Conservation (phyloP, 2,113 vertebrate species). For the Rhineura floridana region DNA sequence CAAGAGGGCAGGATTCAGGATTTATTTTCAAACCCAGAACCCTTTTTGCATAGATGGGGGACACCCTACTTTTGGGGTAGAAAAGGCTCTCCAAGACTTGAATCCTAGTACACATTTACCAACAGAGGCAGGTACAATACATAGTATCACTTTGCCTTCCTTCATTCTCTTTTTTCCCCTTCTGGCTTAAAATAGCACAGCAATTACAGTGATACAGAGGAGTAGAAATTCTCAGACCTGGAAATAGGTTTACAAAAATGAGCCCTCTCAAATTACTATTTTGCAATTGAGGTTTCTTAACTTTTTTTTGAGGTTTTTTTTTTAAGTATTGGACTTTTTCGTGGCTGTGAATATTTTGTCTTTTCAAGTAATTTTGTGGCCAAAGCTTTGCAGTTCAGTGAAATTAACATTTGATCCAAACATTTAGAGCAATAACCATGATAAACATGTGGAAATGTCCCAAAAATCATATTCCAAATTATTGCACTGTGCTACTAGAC, state of each 20-base stretch:
- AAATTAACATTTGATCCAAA: not conserved
- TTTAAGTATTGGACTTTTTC: not conserved
- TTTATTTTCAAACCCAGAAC: not conserved
- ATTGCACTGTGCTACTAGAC: not conserved
- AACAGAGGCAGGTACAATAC: not conserved
- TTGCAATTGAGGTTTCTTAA: not conserved
- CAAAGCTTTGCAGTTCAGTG: not conserved
- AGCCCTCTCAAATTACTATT: constrained; percentile 20
- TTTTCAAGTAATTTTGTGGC: not conserved
- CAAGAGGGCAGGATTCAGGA: not conserved
- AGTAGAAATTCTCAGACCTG: not conserved
- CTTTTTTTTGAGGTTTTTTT: not conserved
- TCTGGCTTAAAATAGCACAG: not conserved
- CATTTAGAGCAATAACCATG: not conserved
- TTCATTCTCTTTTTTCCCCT: not conserved
- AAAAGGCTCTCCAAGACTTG: not conserved
- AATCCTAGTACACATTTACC: not conserved
- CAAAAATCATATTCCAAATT: not conserved
- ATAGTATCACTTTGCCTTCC: not conserved
- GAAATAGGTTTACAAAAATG: not conserved
- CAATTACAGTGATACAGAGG: constrained; percentile 24
- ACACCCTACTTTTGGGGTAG: not conserved
- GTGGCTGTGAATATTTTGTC: not conserved
- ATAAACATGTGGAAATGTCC: not conserved
- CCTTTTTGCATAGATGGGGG: not conserved